phyloP scores from a whole-genome alignment of 2,888 invertebrate genomes.

The Anoplius nigerrimus region DNA sequence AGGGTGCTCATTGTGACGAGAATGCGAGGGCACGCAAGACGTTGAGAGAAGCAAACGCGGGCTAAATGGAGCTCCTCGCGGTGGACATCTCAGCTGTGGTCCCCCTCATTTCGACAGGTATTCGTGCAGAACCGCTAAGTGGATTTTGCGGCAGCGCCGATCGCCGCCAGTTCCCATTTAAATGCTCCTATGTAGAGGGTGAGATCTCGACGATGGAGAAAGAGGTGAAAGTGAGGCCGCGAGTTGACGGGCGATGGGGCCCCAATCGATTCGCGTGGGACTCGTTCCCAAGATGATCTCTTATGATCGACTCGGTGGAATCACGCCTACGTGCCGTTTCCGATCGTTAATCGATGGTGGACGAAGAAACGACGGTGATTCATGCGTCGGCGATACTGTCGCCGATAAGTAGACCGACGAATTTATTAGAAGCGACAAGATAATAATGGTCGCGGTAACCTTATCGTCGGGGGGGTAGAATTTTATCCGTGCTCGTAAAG shows the following conservation, averaged over 20 bases:
- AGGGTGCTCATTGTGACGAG: constrained; percentile 38
- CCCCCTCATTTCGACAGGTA: constrained; percentile 44
- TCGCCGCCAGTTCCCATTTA: constrained; percentile 43
- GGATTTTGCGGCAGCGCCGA: constrained; percentile 48
- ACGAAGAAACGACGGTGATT: too few species aligned
- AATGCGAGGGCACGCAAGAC: constrained; percentile 44
- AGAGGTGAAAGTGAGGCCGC: constrained; percentile 38
- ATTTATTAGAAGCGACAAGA: too few species aligned
- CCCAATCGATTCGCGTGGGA: background rate
- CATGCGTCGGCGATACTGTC: too few species aligned
- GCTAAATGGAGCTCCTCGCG: constrained; percentile 47
- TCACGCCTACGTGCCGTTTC: too few species aligned
- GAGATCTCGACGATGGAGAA: constrained; percentile 20
- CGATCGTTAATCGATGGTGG: too few species aligned
- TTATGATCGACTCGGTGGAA: too few species aligned
- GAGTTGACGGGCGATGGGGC: background rate
- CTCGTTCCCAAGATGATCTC: too few species aligned
- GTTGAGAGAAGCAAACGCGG: constrained; percentile 50
- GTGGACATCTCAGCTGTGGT: constrained; percentile 36
- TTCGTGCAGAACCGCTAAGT: constrained; percentile 51
- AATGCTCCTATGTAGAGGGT: constrained; percentile 34
- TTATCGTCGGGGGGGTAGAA: too few species aligned
- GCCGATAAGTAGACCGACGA: too few species aligned
- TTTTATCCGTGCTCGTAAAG: too few species aligned
- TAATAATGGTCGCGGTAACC: too few species aligned